Conservation (phyloP, 2,113 vertebrate species). For the Ctenomys sociabilis region DNA sequence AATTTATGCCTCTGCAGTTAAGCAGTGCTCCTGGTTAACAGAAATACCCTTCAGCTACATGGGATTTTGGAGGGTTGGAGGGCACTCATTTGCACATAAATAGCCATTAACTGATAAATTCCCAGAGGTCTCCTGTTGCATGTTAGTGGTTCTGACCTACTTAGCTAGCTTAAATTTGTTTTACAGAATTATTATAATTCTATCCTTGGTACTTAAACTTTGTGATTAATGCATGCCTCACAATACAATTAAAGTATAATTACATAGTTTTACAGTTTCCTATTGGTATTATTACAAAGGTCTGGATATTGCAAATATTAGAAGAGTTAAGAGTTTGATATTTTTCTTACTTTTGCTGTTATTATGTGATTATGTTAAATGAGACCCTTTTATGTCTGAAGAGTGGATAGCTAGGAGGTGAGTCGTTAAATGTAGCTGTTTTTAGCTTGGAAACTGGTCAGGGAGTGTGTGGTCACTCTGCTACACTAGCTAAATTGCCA, state of each 20-base stretch:
- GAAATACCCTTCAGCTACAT: constrained; percentile 95
- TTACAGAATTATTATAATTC: constrained; percentile 97
- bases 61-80: constrained; percentile 93
- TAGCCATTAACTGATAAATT: constrained; percentile 94
- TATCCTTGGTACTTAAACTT: constrained; percentile 93
- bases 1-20: constrained; percentile 91
- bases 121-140: constrained; percentile 92
- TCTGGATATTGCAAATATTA: constrained; percentile 95
- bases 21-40: constrained; percentile 92
- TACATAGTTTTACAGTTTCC: constrained; percentile 92
- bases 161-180: constrained; percentile 95
- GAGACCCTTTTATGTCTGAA: constrained; percentile 86
- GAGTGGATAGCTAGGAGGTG: constrained; percentile 82
- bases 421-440: constrained; percentile 71
- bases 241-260: constrained; percentile 98
- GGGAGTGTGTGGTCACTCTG: constrained; percentile 56
- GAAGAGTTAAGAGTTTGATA: constrained; percentile 92
- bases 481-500: constrained; percentile 49
- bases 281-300: constrained; percentile 92
- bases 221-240: constrained; percentile 96
- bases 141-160: constrained; percentile 94
- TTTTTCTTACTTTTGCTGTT: constrained; percentile 87
- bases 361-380: constrained; percentile 90
- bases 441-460: constrained; percentile 74
- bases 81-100: constrained; percentile 99